Conservation (phyloP, 2,888 invertebrate species). For the Drosophila monieri region DNA sequence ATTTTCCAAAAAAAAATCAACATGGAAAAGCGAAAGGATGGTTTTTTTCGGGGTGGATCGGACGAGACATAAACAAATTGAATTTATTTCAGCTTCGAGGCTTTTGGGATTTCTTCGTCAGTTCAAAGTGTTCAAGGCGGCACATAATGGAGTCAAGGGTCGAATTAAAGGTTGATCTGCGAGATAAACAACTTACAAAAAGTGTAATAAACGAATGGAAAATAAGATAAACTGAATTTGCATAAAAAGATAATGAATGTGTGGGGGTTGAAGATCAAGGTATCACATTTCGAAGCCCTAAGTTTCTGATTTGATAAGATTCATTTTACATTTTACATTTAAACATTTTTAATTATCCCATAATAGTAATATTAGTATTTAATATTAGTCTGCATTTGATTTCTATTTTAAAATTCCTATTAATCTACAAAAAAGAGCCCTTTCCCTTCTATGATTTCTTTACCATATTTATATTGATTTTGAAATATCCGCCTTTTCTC, state of each 20-base stretch:
- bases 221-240: background rate
- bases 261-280: background rate
- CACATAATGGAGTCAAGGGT: slow-evolving; percentile 7
- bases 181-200: slow-evolving; percentile 1
- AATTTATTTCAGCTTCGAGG: slow-evolving; percentile 19
- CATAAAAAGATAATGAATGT: slow-evolving; percentile 1
- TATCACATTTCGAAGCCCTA: too few relatives aligned
- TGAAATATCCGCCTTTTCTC: background rate
- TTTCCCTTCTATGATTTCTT: background rate
- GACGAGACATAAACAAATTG: slow-evolving; percentile 28
- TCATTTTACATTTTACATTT: too few relatives aligned
- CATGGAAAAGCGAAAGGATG: slow-evolving; percentile 15
- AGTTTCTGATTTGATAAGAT: too few relatives aligned
- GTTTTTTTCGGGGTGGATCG: slow-evolving; percentile 10
- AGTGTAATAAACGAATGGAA: background rate
- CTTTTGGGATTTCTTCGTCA: background rate
- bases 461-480: slow-evolving; percentile 13
- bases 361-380: too few relatives aligned
- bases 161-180: slow-evolving; percentile 2
- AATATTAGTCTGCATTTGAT: too few relatives aligned
- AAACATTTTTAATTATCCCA: too few relatives aligned
- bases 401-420: background rate
- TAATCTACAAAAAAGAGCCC: background rate
- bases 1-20: slow-evolving; percentile 40
- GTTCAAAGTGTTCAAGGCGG: background rate